These are phyloP conservation scores for Perizoma affinitatum DNA, from an alignment of 2,888 invertebrate species.

Conservation along the genomic window DNA sequence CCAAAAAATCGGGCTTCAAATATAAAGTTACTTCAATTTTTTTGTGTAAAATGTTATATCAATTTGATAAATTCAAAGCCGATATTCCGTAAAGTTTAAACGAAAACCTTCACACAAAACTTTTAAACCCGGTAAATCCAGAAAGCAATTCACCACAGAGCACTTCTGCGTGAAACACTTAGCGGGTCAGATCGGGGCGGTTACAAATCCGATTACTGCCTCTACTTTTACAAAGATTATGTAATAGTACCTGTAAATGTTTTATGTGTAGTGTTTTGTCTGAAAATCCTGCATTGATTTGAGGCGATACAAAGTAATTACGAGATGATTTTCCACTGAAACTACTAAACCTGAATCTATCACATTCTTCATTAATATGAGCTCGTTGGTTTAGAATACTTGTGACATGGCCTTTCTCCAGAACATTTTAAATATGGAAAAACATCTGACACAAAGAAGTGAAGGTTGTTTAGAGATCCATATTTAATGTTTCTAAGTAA, in stretches of 20 bases:
- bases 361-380: too few relatives aligned
- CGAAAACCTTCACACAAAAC: conserved; percentile 25
- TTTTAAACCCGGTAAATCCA: conserved; percentile 25
- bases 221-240: conserved; percentile 48
- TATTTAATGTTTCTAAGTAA: too few relatives aligned
- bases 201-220: conserved; percentile 52
- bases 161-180: conserved; percentile 29
- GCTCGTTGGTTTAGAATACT: too few relatives aligned
- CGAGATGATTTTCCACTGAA: too few relatives aligned
- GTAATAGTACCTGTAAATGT: conserved; percentile 4
- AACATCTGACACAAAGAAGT: too few relatives aligned
- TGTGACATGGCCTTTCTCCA: too few relatives aligned
- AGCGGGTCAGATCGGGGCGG: conserved; percentile 43
- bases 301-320: background rate
- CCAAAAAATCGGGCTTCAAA: too few relatives aligned
- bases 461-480: too few relatives aligned
- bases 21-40: too few relatives aligned
- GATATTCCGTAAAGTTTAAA: conserved; percentile 31
- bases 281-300: background rate
- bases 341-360: too few relatives aligned
- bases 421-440: too few relatives aligned
- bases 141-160: conserved; percentile 22
- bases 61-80: conserved; percentile 22
- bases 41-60: conserved; percentile 13
- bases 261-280: background rate